phyloP scores from a whole-genome alignment of 2,113 vertebrate genomes.

The Myrmophylax atrothorax region DNA sequence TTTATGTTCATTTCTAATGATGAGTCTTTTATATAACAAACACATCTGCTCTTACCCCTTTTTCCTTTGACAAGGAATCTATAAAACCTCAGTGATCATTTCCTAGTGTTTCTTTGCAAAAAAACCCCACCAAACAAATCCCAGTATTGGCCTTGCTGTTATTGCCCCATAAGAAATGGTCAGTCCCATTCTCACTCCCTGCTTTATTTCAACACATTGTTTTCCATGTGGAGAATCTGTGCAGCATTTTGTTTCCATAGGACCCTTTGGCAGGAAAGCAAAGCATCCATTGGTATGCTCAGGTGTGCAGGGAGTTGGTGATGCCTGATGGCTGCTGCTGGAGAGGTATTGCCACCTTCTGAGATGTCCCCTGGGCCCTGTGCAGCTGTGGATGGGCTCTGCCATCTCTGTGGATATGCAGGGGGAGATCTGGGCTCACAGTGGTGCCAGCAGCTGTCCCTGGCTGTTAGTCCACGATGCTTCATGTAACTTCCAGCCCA shows the following conservation, averaged over 20 bases:
- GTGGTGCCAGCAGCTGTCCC: background rate
- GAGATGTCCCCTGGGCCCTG: accelerated
- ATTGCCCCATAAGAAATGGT: background rate
- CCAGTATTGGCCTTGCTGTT: background rate
- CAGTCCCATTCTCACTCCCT: background rate
- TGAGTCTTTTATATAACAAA: background rate
- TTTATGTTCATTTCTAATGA: constrained; percentile 77
- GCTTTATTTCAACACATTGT: background rate
- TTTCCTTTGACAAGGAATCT: background rate
- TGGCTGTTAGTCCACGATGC: too few species aligned
- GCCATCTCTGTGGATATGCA: accelerated
- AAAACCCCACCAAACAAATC: background rate
- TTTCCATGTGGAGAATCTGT: background rate
- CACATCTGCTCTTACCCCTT: background rate
- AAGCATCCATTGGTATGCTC: background rate
- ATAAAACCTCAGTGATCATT: background rate
- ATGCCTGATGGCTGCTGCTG: background rate
- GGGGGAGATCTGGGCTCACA: background rate
- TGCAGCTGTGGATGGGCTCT: background rate
- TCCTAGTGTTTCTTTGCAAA: background rate
- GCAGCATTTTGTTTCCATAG: background rate
- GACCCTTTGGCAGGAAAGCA: background rate
- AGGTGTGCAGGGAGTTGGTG: accelerated
- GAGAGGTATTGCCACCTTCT: too few species aligned
- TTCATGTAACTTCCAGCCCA: accelerated